Conservation (phyloP, 2,113 vertebrate species). For the Gobio gobio region DNA sequence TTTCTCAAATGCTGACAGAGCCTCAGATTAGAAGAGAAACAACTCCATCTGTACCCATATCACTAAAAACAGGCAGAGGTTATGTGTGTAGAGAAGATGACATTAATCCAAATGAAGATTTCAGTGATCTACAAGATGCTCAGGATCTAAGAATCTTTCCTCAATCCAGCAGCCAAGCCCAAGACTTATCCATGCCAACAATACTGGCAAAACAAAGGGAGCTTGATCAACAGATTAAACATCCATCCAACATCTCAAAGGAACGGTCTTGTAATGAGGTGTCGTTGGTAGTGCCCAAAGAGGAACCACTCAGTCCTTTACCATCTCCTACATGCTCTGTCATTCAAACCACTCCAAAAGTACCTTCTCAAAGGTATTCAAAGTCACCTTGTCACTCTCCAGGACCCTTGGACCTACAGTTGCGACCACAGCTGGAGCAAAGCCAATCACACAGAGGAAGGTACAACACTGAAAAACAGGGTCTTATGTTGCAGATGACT, state of each 20-base stretch:
- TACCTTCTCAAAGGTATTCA: constrained; percentile 75
- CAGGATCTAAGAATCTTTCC: constrained; percentile 70
- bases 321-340: constrained; percentile 73
- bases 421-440: constrained; percentile 62
- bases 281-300: constrained; percentile 74
- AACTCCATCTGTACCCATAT: constrained; percentile 70
- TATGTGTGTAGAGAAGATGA: constrained; percentile 60
- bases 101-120: constrained; percentile 58
- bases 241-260: constrained; percentile 57
- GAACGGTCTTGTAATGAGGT: constrained; percentile 51
- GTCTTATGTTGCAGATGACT: constrained; percentile 65
- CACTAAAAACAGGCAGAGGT: constrained; percentile 68
- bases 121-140: constrained; percentile 63
- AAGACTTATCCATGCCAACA: constrained; percentile 77
- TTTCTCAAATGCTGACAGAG: constrained; percentile 62
- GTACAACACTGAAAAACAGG: constrained; percentile 66
- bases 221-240: constrained; percentile 62
- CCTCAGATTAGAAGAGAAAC: constrained; percentile 71
- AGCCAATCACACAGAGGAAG: constrained; percentile 63
- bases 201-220: constrained; percentile 68
- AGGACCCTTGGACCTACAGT: constrained; percentile 69
- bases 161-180: constrained; percentile 71
- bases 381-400: constrained; percentile 75
- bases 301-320: constrained; percentile 75
- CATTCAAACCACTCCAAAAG: constrained; percentile 74